Conservation (phyloP, 2,113 vertebrate species). For the Isichthys henryi region DNA sequence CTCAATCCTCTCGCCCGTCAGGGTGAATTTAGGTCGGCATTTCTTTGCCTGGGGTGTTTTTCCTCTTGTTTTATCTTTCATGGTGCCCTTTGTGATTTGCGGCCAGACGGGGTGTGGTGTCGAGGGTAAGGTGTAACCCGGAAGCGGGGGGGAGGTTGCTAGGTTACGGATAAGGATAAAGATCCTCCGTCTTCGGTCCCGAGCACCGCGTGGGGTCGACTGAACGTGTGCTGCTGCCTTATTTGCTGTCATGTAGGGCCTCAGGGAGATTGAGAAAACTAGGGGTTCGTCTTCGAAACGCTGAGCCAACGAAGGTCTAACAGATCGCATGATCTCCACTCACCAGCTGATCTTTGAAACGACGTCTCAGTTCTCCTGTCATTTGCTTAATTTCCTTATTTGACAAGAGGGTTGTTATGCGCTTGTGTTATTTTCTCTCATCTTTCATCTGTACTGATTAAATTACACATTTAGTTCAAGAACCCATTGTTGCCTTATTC, state of each 20-base stretch:
- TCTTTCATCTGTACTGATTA: background rate
- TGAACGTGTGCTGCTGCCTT: background rate
- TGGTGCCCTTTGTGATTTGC: slow-evolving; percentile 18
- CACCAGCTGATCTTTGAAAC: background rate
- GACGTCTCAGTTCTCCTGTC: background rate
- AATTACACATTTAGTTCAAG: slow-evolving; percentile 2
- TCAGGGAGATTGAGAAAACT: background rate
- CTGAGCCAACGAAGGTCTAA: background rate
- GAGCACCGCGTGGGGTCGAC: background rate
- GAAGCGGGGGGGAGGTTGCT: background rate
- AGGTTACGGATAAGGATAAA: background rate
- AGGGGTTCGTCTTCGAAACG: background rate
- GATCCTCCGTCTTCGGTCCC: background rate
- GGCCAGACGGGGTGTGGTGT: slow-evolving; percentile 30
- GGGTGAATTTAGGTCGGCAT: slow-evolving; percentile 19
- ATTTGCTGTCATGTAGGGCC: background rate
- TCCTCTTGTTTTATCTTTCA: background rate
- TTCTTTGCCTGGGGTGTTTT: slow-evolving; percentile 20
- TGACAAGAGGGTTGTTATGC: background rate
- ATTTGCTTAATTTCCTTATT: background rate
- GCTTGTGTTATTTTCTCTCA: background rate
- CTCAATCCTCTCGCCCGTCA: slow-evolving; percentile 10
- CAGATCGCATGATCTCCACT: background rate
- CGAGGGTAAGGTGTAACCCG: slow-evolving; percentile 14
- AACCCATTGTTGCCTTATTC: background rate